These are phyloP conservation scores for Smittia aterrima DNA, from an alignment of 2,888 invertebrate genomes.

Conservation along the genomic window DNA sequence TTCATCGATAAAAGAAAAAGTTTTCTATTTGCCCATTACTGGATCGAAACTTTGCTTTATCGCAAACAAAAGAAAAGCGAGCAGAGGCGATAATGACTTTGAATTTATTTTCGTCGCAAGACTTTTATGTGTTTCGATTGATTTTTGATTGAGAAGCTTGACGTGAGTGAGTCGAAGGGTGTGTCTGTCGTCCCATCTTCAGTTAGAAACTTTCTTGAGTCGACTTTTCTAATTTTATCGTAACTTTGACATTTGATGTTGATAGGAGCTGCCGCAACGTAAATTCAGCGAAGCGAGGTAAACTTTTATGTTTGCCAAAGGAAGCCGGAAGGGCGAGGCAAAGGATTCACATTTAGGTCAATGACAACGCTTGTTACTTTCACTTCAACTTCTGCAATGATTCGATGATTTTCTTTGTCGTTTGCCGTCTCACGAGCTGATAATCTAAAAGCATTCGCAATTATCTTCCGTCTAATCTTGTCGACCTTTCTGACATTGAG, in stretches of 20 bases:
- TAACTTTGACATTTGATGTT: background rate
- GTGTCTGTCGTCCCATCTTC: slow-evolving; percentile 14
- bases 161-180: background rate
- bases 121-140: background rate
- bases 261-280: background rate
- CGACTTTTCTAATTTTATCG: background rate
- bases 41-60: background rate
- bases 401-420: too few species aligned
- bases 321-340: slow-evolving; percentile 5
- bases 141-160: background rate
- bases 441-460: background rate
- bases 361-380: background rate
- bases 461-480: background rate
- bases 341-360: slow-evolving; percentile 18
- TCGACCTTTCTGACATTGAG: background rate
- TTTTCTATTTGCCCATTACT: background rate
- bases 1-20: background rate
- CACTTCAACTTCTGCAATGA: background rate
- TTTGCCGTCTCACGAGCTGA: background rate
- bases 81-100: background rate
- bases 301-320: slow-evolving; percentile 8
- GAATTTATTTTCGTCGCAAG: background rate
- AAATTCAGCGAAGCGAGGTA: background rate
- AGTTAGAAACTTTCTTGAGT: background rate
- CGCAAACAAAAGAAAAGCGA: background rate